phyloP scores from a whole-genome alignment of 92 coral and sea anemone genomes.

The Metridium senile region DNA sequence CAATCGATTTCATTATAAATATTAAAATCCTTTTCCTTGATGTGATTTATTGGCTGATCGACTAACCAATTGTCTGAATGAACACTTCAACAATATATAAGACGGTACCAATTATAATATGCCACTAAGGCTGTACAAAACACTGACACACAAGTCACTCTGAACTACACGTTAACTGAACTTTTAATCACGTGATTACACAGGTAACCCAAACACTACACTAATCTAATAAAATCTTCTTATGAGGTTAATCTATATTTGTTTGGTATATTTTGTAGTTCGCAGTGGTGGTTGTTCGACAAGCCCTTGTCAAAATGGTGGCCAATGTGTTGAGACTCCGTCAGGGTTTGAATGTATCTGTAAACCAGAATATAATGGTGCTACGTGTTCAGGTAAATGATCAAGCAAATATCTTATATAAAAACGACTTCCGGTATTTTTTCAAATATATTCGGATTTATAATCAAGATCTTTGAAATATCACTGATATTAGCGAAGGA shows the following conservation, averaged over 20 bases:
- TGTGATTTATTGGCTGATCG: background rate
- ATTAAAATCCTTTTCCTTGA: too few species aligned
- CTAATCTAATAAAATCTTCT: too few species aligned
- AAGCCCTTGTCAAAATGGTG: constrained; percentile 67
- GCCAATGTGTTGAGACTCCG: constrained; percentile 58
- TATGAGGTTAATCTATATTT: background rate
- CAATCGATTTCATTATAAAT: too few species aligned
- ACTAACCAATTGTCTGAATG: background rate
- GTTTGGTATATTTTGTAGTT: constrained; percentile 17
- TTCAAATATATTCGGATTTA: too few species aligned
- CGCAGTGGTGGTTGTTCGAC: constrained; percentile 57
- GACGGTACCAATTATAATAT: background rate
- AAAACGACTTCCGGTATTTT: too few species aligned
- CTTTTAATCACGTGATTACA: too few species aligned
- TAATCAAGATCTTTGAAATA: too few species aligned
- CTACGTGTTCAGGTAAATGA: constrained; percentile 47
- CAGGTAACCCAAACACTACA: too few species aligned
- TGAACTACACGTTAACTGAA: too few species aligned
- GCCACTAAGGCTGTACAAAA: too few species aligned
- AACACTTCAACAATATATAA: background rate
- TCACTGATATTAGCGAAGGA: too few species aligned
- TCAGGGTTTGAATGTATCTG: constrained; percentile 66
- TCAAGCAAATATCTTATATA: background rate
- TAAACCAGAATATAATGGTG: constrained; percentile 52
- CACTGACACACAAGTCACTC: too few species aligned